A percentile compares a stretch with the other conserved stretches of the same genome.
phyloP scores from a whole-genome alignment of 2,797 vertebrate genomes.

The Enteromius paludinosus region DNA sequence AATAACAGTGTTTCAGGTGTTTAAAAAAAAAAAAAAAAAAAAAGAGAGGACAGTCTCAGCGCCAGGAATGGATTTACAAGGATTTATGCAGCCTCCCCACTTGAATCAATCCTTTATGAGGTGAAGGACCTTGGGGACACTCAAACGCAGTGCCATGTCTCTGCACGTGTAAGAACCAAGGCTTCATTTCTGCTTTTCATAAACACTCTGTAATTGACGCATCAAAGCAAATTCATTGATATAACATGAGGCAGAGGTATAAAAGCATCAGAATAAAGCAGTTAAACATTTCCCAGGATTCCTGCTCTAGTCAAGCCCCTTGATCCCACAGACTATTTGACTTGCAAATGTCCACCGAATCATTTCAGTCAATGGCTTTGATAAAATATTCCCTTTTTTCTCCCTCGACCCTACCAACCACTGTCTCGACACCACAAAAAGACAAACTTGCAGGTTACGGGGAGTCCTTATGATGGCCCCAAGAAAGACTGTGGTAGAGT shows the following conservation, averaged over 20 bases:
- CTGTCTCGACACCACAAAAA: not conserved
- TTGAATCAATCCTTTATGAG: conserved; percentile 20
- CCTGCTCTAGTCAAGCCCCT: conserved; percentile 15
- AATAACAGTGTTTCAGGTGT: conserved; percentile 54
- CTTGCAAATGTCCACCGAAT: conserved; percentile 51
- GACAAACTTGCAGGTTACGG: conserved; percentile 10
- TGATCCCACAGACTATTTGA: conserved; percentile 48
- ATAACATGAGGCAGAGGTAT: conserved; percentile 27
- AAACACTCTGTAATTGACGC: not conserved
- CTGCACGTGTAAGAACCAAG: not conserved
- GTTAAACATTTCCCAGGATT: conserved; percentile 37
- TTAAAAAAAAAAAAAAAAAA: conserved; percentile 1
- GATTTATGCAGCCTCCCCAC: conserved; percentile 22
- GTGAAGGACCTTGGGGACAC: conserved; percentile 20
- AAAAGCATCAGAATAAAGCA: conserved; percentile 23
- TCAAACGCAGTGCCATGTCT: conserved; percentile 7
- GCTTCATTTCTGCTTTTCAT: not conserved
- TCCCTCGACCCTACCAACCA: not conserved
- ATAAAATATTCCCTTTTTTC: conserved; percentile 48
- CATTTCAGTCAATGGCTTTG: conserved; percentile 35
- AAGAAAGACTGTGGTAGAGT: conserved; percentile 3
- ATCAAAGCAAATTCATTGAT: conserved; percentile 1
- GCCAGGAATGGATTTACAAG: conserved; percentile 4
- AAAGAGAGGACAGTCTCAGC: not conserved
- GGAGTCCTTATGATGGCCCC: not conserved